Conservation (phyloP, 2,113 vertebrate genomes). For the Ailurus styani region DNA sequence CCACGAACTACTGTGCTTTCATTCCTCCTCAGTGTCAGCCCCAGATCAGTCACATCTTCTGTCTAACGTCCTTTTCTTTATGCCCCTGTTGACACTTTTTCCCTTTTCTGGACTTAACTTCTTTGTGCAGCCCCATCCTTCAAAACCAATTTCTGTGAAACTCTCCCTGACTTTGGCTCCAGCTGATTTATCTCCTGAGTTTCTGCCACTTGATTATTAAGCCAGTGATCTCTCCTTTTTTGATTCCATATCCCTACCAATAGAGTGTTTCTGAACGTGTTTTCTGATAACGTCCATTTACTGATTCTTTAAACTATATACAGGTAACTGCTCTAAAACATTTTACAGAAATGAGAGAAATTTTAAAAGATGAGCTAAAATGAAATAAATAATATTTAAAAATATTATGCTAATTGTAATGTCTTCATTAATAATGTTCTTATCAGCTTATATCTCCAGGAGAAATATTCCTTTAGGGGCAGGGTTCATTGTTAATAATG, state of each 20-base stretch:
- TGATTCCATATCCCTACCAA: background rate
- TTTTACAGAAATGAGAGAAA: background rate
- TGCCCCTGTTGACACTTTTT: background rate
- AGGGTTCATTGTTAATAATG: background rate
- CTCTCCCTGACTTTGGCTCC: background rate
- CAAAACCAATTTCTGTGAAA: background rate
- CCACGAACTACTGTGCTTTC: background rate
- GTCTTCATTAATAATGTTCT: background rate
- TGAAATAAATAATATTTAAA: background rate
- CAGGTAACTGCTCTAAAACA: background rate
- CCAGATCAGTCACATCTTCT: background rate
- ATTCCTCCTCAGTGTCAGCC: background rate
- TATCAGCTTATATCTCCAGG: background rate
- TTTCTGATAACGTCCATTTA: background rate
- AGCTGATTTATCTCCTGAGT: background rate
- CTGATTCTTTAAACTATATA: background rate
- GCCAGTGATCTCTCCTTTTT: background rate
- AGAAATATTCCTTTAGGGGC: background rate
- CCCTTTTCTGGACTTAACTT: background rate
- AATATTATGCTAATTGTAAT: background rate
- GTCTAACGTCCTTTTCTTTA: background rate
- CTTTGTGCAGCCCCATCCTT: background rate
- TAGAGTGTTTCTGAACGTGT: background rate
- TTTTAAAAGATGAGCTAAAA: background rate
- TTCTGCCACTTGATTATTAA: background rate